Evolutionary conservation across 2,888 invertebrate genomes (phyloP), one percentile per base, ranked within the genome.

Genomic region (Oscheius sp.): DNA sequence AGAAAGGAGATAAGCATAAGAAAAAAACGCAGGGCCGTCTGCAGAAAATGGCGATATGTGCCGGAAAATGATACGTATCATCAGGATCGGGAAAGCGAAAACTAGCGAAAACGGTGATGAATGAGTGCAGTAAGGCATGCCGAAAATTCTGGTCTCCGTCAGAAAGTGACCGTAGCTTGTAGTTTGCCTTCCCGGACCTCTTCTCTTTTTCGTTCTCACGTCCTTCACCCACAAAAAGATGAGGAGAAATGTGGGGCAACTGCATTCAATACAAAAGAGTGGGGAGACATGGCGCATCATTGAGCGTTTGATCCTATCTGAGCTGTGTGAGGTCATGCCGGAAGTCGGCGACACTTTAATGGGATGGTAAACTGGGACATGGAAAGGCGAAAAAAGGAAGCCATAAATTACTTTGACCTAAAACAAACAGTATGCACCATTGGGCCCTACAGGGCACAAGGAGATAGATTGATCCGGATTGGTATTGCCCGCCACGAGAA

Each of bases 401-500:
- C 6, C 63, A 43, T 21, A 41, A 59, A 59, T 35, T 29, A 35
- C 16, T n/a, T n/a, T 35, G 35, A 35, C 35, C 43, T 18, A 63
- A 45, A 46, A 63, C 43, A 63, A 63, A 63, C 23, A 63, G 45
- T 43, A 45, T 63, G 63, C 63, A 41, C 45, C 63, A 13, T 55
- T 55, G 61, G 27, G 18, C 25, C 58, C 35, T 9, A n/a, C 35
- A 35, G 58, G 27, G 52, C n/a, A 49, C n/a, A 49, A 52, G n/a
- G 52, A 52, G 18, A 41, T 13, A 49, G 66, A 66, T 66, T 25
- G 66, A 66, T 66, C 27, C 35, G 52, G 52, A 27, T 29, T 43
- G 25, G 63, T 63, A 49, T 18, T 52, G 52, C 45, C 61, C 18
- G 43, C 49, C 49, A 21, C 21, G 2, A 13, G 49, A 16, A 49